phyloP scores from a whole-genome alignment of 1,140 invertebrate species.

The Drosophila pallidifrons region DNA sequence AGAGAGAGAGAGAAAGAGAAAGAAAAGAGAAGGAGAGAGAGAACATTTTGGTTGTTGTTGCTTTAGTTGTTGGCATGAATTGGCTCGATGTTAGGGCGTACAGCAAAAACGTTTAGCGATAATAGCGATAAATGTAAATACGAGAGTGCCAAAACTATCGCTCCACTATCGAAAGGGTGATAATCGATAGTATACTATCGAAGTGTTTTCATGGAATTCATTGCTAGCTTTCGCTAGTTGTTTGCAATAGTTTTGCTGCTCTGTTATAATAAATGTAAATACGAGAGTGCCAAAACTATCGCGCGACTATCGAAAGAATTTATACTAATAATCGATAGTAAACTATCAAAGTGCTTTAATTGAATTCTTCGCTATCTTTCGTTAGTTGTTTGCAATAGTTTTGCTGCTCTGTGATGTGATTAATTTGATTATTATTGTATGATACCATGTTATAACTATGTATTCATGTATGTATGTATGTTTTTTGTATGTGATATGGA shows the following conservation, averaged over 20 bases:
- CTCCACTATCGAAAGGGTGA: background rate
- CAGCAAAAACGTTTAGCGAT: slow-evolving; percentile 37
- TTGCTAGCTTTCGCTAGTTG: background rate
- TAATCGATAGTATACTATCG: background rate
- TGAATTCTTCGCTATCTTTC: background rate
- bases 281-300: background rate
- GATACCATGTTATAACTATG: slow-evolving; percentile 25
- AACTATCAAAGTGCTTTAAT: background rate
- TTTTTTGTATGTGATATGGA: slow-evolving; percentile 1
- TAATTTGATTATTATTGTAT: slow-evolving; percentile 7
- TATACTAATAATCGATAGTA: background rate
- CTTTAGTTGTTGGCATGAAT: slow-evolving; percentile 13
- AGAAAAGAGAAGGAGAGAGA: slow-evolving; percentile 5
- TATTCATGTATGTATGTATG: slow-evolving; percentile 15
- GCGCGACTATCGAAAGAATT: background rate
- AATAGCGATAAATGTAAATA: slow-evolving; percentile 31
- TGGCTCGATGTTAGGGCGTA: slow-evolving; percentile 21
- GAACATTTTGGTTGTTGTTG: slow-evolving; percentile 15
- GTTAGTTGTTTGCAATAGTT: background rate
- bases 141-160: background rate
- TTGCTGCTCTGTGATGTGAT: slow-evolving; percentile 5
- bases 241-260: background rate
- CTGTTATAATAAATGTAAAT: slow-evolving; percentile 18
- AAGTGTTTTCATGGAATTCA: background rate
- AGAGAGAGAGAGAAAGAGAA: slow-evolving; percentile 30